These are phyloP conservation scores for Centruroides sculpturatus DNA, from an alignment of 1,140 invertebrate species.

Conservation along the genomic window DNA sequence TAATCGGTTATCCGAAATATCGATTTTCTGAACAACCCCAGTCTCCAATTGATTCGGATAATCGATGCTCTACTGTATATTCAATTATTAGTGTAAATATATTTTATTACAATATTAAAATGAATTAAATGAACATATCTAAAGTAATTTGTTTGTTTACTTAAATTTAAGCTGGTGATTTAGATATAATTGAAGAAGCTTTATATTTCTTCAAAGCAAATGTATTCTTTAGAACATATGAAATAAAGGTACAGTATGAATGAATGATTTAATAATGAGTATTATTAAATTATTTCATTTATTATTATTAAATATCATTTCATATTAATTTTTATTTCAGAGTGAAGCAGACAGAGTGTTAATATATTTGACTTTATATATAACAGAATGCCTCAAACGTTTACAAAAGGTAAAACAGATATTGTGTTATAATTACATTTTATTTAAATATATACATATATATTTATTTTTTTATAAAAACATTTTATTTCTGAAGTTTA, in stretches of 20 bases:
- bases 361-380: slow-evolving; percentile 97
- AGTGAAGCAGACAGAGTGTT: slow-evolving; percentile 87
- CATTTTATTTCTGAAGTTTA: no score
- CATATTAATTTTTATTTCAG: slow-evolving; percentile 35
- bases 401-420: slow-evolving; percentile 51
- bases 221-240: slow-evolving; percentile 97
- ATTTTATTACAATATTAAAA: no score
- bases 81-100: no score
- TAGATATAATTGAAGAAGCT: slow-evolving; percentile 96
- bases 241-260: slow-evolving; percentile 63
- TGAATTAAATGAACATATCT: no score
- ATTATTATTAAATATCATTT: not conserved
- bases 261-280: slow-evolving; percentile 2
- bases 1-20: no score
- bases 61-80: no score
- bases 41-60: no score
- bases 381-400: slow-evolving; percentile 93
- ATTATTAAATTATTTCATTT: slow-evolving; percentile 11
- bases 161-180: slow-evolving; percentile 27
- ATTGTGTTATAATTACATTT: not conserved
- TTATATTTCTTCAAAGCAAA: slow-evolving; percentile 97
- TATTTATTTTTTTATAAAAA: no score
- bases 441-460: no score
- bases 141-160: no score
- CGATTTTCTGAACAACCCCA: no score